These are phyloP conservation scores for Pseudorhombus dupliciocellatus DNA, from an alignment of 2,113 vertebrate genomes.

Conservation along the genomic window DNA sequence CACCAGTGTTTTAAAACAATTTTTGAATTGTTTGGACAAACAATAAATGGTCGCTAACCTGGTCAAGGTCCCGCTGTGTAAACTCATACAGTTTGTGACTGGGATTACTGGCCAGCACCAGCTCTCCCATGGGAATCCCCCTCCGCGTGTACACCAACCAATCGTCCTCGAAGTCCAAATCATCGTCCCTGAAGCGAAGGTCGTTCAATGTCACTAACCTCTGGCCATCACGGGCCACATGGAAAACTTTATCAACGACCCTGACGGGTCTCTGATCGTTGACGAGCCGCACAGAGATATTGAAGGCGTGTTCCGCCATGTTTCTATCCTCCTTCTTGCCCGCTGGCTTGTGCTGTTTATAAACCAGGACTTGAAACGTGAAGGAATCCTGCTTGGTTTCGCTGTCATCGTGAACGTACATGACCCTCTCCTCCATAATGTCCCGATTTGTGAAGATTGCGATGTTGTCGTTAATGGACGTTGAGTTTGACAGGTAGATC, in stretches of 20 bases:
- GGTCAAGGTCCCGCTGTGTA: slow-evolving; percentile 84
- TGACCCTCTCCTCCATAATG: slow-evolving; percentile 78
- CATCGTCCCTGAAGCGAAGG: slow-evolving; percentile 86
- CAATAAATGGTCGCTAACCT: slow-evolving; percentile 42
- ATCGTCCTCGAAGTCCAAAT: slow-evolving; percentile 87
- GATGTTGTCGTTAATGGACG: slow-evolving; percentile 72
- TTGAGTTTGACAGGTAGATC: slow-evolving; percentile 77
- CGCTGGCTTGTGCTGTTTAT: slow-evolving; percentile 45
- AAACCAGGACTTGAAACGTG: slow-evolving; percentile 73
- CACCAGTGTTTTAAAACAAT: no score
- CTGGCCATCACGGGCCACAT: slow-evolving; percentile 82
- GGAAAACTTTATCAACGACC: slow-evolving; percentile 86
- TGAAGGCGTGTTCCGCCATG: slow-evolving; percentile 78
- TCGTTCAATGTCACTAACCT: slow-evolving; percentile 84
- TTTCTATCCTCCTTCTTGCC: slow-evolving; percentile 52
- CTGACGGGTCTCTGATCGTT: slow-evolving; percentile 90
- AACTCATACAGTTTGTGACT: slow-evolving; percentile 87
- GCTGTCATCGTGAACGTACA: slow-evolving; percentile 89
- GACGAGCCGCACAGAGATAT: slow-evolving; percentile 84
- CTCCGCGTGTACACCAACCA: slow-evolving; percentile 86
- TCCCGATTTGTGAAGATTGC: slow-evolving; percentile 84
- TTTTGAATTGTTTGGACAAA: no score
- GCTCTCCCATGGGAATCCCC: slow-evolving; percentile 88
- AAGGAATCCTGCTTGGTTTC: slow-evolving; percentile 86
- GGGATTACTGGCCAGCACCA: slow-evolving; percentile 83